Conservation (phyloP, 2,888 invertebrate species). For the Chrysolina haemoptera region DNA sequence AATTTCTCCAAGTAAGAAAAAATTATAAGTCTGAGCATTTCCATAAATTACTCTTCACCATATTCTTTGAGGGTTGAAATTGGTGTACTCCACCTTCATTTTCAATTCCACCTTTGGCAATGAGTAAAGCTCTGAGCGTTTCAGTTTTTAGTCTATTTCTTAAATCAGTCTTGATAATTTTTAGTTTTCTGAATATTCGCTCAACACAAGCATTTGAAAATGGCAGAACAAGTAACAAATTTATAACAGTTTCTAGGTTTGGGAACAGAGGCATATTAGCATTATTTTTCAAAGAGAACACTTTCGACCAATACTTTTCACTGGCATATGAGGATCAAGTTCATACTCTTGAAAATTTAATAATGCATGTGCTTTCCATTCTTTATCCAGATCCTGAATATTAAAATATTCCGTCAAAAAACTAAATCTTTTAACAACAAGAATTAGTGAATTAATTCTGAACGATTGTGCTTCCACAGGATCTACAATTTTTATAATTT, state of each 20-base stretch:
- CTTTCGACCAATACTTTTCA: no score
- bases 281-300: no score
- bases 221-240: slow-evolving; percentile 32
- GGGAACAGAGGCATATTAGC: slow-evolving; percentile 42
- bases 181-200: slow-evolving; percentile 52
- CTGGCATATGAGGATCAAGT: slow-evolving; percentile 1
- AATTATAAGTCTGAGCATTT: no score
- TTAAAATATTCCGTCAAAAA: slow-evolving; percentile 37
- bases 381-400: slow-evolving; percentile 45
- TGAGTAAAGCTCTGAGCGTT: slow-evolving; percentile 40
- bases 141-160: slow-evolving; percentile 50
- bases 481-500: slow-evolving; percentile 44
- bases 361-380: slow-evolving; percentile 48
- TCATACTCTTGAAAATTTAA: slow-evolving; percentile 32
- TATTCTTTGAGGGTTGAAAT: no score
- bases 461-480: slow-evolving; percentile 36
- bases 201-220: slow-evolving; percentile 56
- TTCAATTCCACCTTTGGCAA: neutral
- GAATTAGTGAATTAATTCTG: slow-evolving; percentile 36
- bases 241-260: slow-evolving; percentile 35
- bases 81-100: no score
- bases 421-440: slow-evolving; percentile 42
- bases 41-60: no score
- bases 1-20: no score
- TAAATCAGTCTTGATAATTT: slow-evolving; percentile 50